Evolutionary conservation across 2,888 invertebrate species (phyloP).

Genomic region (Sericinus montela): DNA sequence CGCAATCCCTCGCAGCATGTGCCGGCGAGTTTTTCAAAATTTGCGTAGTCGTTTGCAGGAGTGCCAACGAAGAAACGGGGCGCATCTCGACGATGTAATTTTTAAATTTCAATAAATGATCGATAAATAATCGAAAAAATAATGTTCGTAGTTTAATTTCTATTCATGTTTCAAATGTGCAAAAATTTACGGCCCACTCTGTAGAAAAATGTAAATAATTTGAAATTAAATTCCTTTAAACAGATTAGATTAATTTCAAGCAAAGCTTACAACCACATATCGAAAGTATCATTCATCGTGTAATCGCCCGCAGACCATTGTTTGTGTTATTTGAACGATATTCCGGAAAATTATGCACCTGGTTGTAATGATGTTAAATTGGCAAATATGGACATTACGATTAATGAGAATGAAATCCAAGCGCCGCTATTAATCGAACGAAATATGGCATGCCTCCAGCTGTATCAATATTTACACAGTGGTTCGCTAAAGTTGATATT

Average conservation of each 20-base stretch:
- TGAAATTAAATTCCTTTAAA: not conserved
- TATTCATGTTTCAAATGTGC: no score
- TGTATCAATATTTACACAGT: conserved; percentile 21
- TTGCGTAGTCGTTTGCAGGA: no score
- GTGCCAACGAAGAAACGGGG: no score
- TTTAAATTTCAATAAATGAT: no score
- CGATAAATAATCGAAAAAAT: no score
- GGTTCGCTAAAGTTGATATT: conserved; percentile 14
- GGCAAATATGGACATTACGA: conserved; percentile 28
- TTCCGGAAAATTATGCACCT: conserved; percentile 7
- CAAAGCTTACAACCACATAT: not conserved
- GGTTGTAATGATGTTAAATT: conserved; percentile 20
- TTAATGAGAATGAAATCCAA: conserved; percentile 27
- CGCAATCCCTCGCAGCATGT: no score
- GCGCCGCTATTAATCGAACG: conserved; percentile 17
- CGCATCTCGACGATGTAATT: no score
- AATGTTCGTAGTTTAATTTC: no score
- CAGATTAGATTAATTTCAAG: not conserved
- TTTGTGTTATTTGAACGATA: conserved; percentile 4
- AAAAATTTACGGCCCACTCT: no score
- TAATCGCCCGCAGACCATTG: not conserved
- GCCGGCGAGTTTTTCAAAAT: no score
- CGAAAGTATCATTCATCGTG: not conserved
- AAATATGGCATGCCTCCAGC: conserved; percentile 12
- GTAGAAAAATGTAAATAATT: no score